phyloP scores from a whole-genome alignment of 2,888 invertebrate genomes.

The Xestia ashworthii region DNA sequence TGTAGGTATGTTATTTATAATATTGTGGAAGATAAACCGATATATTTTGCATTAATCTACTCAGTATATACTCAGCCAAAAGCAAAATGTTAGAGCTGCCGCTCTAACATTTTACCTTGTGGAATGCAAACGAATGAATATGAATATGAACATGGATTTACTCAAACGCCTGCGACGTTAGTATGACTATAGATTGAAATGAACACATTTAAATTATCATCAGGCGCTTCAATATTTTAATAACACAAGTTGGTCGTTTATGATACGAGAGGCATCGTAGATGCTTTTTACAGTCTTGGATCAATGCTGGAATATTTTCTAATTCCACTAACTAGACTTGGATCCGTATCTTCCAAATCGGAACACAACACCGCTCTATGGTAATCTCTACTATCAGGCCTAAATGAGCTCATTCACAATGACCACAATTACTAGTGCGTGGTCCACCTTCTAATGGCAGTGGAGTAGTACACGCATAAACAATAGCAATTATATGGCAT shows the following conservation, averaged over 20 bases:
- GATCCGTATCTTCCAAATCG: neutral
- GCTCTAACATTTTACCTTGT: too few species aligned
- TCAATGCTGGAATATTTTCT: neutral
- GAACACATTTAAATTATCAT: neutral
- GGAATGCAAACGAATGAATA: too few species aligned
- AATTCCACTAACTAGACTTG: neutral
- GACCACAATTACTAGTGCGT: too few species aligned
- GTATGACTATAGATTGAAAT: neutral
- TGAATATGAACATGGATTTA: neutral
- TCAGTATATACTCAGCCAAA: too few species aligned
- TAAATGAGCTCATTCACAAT: neutral
- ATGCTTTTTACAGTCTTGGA: neutral
- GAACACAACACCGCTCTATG: neutral
- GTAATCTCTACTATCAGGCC: neutral
- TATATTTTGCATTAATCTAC: neutral
- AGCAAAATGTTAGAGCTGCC: too few species aligned
- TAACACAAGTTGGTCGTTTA: neutral
- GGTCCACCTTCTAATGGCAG: neutral
- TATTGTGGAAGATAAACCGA: neutral
- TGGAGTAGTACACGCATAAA: constrained; percentile 8
- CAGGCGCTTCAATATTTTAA: constrained; percentile 25
- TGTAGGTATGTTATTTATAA: neutral
- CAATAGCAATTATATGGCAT: constrained; percentile 46
- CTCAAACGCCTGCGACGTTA: constrained; percentile 24
- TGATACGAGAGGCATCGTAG: neutral